Conservation (phyloP, 2,797 vertebrate species). For the Sebastes miniatus region DNA sequence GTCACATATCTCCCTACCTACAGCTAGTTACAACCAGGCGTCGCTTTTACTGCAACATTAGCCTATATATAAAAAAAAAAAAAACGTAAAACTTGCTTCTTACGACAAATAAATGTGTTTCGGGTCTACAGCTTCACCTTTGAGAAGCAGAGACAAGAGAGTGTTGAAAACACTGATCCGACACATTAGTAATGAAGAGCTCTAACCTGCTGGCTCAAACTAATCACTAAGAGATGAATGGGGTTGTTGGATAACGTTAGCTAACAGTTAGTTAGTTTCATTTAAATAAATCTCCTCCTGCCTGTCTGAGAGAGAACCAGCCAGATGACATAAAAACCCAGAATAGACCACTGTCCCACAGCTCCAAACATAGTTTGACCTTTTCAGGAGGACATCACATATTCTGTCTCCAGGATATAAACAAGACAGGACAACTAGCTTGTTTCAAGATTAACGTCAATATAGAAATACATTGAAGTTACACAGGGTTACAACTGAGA, state of each 20-base stretch:
- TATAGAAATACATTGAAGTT: not conserved
- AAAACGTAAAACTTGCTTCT: not conserved
- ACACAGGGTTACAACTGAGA: not conserved
- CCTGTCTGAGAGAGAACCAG: not conserved
- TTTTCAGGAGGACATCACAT: constrained; percentile 11
- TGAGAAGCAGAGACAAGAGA: not conserved
- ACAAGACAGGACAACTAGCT: not conserved
- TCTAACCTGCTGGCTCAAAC: not conserved
- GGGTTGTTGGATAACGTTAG: not conserved
- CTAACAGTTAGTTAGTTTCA: not conserved
- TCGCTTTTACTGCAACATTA: not conserved
- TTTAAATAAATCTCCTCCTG: not conserved
- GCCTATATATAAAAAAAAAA: not conserved
- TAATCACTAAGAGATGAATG: not conserved
- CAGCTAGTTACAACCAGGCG: not conserved
- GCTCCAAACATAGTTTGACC: constrained; percentile 50
- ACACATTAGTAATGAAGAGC: not conserved
- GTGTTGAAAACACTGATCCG: not conserved
- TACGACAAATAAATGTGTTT: not conserved
- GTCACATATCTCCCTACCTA: too few relatives aligned
- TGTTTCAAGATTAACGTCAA: not conserved
- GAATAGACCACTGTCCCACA: constrained; percentile 39
- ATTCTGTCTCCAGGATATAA: not conserved
- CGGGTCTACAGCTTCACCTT: not conserved
- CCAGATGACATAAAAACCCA: constrained; percentile 10